These are phyloP conservation scores for Bombus haemorrhoidalis DNA, from an alignment of 1,140 invertebrate genomes.

Conservation along the genomic window DNA sequence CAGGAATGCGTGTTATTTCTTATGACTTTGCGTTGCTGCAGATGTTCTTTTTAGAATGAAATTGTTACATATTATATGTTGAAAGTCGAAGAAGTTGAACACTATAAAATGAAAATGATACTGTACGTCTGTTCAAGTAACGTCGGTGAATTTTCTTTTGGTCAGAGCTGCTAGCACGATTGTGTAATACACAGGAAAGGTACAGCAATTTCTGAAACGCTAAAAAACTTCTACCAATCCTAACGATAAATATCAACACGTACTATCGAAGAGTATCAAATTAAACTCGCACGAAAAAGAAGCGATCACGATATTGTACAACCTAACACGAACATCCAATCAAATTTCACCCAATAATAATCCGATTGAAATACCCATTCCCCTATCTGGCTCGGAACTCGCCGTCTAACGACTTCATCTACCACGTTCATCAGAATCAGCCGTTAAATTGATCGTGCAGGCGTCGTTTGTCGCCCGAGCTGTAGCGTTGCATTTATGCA, in stretches of 20 bases:
- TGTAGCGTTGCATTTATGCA: conserved; percentile 25
- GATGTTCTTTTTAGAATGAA: too few species aligned
- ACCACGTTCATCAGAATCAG: conserved; percentile 30
- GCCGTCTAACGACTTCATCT: conserved; percentile 24
- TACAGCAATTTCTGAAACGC: not conserved
- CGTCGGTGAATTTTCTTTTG: too few species aligned
- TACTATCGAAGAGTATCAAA: not conserved
- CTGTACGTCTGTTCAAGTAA: too few species aligned
- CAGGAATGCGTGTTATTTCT: not conserved
- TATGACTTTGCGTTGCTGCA: not conserved
- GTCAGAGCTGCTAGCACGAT: too few species aligned
- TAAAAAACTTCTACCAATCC: not conserved
- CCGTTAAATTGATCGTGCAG: conserved; percentile 34
- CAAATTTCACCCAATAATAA: conserved; percentile 23
- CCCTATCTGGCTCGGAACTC: too few species aligned
- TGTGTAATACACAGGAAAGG: not conserved
- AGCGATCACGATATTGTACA: not conserved
- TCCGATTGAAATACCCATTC: not conserved
- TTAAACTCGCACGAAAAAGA: not conserved
- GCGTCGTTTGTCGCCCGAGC: conserved; percentile 37
- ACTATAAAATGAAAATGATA: not conserved
- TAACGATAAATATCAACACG: not conserved
- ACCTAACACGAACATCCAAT: not conserved
- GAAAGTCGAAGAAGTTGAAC: not conserved
- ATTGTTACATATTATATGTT: not conserved